Base-by-base conservation (phyloP, 2,113 vertebrate genomes). In the Crotalus tigris region DNA sequence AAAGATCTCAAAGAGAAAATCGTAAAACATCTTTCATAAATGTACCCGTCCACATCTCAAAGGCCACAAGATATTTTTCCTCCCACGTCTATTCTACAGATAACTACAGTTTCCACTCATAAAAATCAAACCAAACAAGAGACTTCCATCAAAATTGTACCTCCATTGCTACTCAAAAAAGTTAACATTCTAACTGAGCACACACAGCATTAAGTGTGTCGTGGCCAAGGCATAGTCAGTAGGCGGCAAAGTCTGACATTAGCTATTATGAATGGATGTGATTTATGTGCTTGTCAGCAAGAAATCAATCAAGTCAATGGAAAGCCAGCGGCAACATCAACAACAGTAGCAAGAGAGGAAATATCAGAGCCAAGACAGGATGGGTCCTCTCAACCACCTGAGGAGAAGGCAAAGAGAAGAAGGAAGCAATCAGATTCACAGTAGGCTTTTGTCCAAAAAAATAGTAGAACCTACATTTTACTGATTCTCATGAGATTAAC, bases 211-310 rank as follows among this genome's bases (percentile, higher is more conserved):
- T 96, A 95, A 96, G 96, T 93, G 95, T 95, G 94, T 95, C 94
- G 94, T 94, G 95, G 95, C 55, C 93, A 93, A 95, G 96, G 95
- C 95, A 95, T 95, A 93, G 88, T 85, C 95, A 95, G 96, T 95
- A 94, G 93, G 95, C 96, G 96, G 94, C 94, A 96, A 96, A 96
- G 95, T 92, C 92, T 91, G 93, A 91, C 96, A 92, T 94, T 96
- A 96, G 57, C 92, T 94, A 91, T 97, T 95, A 97, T 95, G 95
- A 96, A 94, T 90, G 93, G 93, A 90, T 95, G 92, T 96, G 96
- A 97, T 97, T 97, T 96, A 97, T 97, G 95, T 92, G 94, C 92
- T 88, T 97, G 96, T 97, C 97, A 97, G 93, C 97, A 96, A 97
- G 94, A 95, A 94, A 97, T 97, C 97, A 95, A 95, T 97, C 97